phyloP scores from a whole-genome alignment of 2,797 vertebrate genomes.

The Fundulus diaphanus region DNA sequence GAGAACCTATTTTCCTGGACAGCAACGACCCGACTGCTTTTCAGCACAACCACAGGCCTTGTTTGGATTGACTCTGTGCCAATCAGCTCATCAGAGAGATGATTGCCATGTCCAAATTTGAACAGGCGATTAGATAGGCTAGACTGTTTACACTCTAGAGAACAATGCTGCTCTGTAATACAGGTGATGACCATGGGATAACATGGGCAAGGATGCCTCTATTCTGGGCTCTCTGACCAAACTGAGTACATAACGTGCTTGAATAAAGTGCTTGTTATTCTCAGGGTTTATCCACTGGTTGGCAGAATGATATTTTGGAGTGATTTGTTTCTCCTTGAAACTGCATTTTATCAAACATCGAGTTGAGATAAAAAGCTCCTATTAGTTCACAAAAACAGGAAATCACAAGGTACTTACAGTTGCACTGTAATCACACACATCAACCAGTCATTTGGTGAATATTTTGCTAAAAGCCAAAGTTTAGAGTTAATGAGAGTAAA shows the following conservation, averaged over 20 bases:
- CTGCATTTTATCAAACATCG: slow-evolving; percentile 11
- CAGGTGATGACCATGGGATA: slow-evolving; percentile 28
- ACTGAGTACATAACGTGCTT: slow-evolving; percentile 3
- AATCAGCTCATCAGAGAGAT: slow-evolving; percentile 62
- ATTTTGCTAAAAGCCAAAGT: slow-evolving; percentile 21
- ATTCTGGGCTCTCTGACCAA: slow-evolving; percentile 6
- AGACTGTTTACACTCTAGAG: slow-evolving; percentile 43
- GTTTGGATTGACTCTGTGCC: slow-evolving; percentile 49
- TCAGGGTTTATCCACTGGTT: slow-evolving; percentile 13
- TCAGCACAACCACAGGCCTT: slow-evolving; percentile 33
- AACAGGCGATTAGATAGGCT: slow-evolving; percentile 57
- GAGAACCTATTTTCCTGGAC: slow-evolving; percentile 37
- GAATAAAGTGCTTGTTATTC: slow-evolving; percentile 30
- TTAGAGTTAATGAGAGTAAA: slow-evolving; percentile 50
- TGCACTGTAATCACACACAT: slow-evolving; percentile 16
- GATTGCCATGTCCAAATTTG: slow-evolving; percentile 69
- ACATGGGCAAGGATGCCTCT: slow-evolving; percentile 21
- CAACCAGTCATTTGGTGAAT: slow-evolving; percentile 45
- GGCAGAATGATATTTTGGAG: slow-evolving; percentile 17
- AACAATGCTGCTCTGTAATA: slow-evolving; percentile 24
- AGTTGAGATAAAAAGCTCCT: slow-evolving; percentile 26
- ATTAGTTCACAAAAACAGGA: slow-evolving; percentile 27
- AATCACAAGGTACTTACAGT: slow-evolving; percentile 16
- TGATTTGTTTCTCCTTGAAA: slow-evolving; percentile 28
- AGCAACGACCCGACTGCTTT: slow-evolving; percentile 35